Percentiles rank a stretch among this genome's conserved stretches.
These are phyloP conservation scores for Tillus elongatus DNA, from an alignment of 2,888 invertebrate species.

Conservation along the genomic window DNA sequence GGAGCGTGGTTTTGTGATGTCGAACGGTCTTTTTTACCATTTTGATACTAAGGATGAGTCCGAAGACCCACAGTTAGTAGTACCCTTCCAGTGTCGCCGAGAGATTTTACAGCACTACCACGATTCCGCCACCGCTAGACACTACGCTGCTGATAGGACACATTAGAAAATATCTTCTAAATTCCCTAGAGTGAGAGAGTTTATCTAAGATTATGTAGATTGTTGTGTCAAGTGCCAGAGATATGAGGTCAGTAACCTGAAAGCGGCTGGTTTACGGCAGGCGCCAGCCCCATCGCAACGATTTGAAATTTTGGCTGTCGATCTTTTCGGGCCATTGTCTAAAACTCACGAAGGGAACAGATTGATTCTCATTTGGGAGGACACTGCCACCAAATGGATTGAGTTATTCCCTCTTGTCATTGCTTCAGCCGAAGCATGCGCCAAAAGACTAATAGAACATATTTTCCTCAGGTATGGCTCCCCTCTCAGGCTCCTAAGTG, in stretches of 20 bases:
- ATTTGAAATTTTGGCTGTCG: too few species aligned
- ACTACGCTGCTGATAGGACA: conserved; percentile 26
- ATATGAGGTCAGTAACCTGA: conserved; percentile 18
- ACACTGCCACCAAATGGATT: conserved; percentile 25
- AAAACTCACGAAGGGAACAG: conserved; percentile 13
- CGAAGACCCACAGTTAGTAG: too few species aligned
- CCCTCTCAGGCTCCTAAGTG: conserved; percentile 29
- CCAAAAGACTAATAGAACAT: conserved; percentile 22
- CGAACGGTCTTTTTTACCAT: too few species aligned
- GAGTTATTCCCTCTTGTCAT: conserved; percentile 21
- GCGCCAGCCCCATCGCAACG: conserved; percentile 21
- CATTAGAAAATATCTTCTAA: conserved; percentile 15
- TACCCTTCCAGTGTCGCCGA: too few species aligned
- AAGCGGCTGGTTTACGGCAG: conserved; percentile 27
- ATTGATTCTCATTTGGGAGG: conserved; percentile 24
- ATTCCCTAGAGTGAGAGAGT: conserved; percentile 24
- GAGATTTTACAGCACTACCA: too few species aligned
- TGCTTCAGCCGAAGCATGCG: conserved; percentile 24
- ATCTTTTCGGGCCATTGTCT: conserved; percentile 27
- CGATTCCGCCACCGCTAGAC: too few species aligned
- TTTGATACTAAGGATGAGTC: too few species aligned
- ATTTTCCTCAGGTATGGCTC: too few species aligned
- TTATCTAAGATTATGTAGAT: too few species aligned
- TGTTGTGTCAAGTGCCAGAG: too few species aligned
- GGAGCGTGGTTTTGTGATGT: too few species aligned